phyloP scores from a whole-genome alignment of 2,797 vertebrate species.

The Echeneis naucrates region DNA sequence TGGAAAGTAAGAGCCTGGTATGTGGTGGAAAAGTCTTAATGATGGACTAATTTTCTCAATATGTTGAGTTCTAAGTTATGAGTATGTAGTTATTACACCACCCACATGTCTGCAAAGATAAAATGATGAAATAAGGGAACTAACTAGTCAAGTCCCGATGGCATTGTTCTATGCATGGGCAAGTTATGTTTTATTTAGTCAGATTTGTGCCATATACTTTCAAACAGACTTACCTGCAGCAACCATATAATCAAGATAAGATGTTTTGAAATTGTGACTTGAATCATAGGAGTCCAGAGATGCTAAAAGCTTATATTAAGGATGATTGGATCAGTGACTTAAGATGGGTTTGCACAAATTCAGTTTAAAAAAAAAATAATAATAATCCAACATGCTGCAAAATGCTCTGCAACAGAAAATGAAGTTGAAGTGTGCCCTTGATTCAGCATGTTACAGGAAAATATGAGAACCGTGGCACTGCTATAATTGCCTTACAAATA shows the following conservation, averaged over 20 bases:
- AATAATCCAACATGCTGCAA: background rate
- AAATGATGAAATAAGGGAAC: background rate
- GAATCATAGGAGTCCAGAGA: background rate
- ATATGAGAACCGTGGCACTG: background rate
- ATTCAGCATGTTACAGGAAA: slow-evolving; percentile 6
- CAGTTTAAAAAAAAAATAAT: background rate
- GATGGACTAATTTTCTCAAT: background rate
- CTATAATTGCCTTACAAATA: slow-evolving; percentile 21
- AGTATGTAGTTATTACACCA: background rate
- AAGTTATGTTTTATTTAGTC: background rate
- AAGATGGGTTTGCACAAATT: background rate
- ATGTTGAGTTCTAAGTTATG: background rate
- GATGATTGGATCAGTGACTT: background rate
- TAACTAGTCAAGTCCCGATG: background rate
- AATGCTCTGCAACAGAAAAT: background rate
- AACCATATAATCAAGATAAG: background rate
- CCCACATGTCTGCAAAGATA: background rate
- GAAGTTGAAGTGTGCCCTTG: background rate
- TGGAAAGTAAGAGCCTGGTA: background rate
- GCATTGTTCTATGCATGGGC: background rate
- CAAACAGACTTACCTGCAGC: background rate
- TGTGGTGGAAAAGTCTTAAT: background rate
- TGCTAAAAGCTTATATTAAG: background rate
- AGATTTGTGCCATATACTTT: rapidly evolving
- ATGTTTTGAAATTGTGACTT: background rate